Base-by-base conservation (phyloP, 2,888 invertebrate species). In the Eubasilissa splendida region DNA sequence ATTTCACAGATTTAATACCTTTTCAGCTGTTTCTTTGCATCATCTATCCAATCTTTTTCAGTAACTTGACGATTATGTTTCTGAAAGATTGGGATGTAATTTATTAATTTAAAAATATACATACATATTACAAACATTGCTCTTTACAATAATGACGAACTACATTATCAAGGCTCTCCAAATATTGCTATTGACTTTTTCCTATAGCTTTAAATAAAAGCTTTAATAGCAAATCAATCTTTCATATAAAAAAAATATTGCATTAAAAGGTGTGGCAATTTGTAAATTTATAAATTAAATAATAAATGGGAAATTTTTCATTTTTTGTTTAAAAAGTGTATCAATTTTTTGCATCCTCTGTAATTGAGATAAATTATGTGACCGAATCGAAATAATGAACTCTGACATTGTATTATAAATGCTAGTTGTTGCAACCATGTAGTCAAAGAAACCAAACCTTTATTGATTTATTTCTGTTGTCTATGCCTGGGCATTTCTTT, bases 401-500 rank as follows among this genome's bases (percentile, higher is more conserved):
- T 88, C 80, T 12, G 3, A 42, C 14, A 60, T 76, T 0, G 42
- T 42, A 9, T 42, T 14, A 70, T 50, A 50, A 71, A 52, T 22
- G 22, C 22, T 22, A 22, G 22, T 22, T 22, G 22, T 14, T 42
- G 22, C 22, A 22, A 22, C 22, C 22, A 22, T 1, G 22, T 22
- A 22, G 22, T 0, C 22, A 42, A 75, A 75, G 22, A n/a, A 63
- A 71, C 58, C 86, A 22, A 83, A 88, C 89, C 86, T 88, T 88
- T 83, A 90, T 89, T 77, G 87, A 86, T 85, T 89, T 89, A 7
- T 87, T 85, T 83, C 91, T 88, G 54, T 87, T 87, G 10, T 85
- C 85, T 81, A 88, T 86, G 79, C 85, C 88, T 0, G 91, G 89
- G 84, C 91, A 92, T 82, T 90, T 88, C 56, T 88, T 86, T 12